Evolutionary conservation across 2,888 invertebrate genomes (phyloP), one percentile per base, ranked within the genome.

Genomic region (Drosophila emarginata): DNA sequence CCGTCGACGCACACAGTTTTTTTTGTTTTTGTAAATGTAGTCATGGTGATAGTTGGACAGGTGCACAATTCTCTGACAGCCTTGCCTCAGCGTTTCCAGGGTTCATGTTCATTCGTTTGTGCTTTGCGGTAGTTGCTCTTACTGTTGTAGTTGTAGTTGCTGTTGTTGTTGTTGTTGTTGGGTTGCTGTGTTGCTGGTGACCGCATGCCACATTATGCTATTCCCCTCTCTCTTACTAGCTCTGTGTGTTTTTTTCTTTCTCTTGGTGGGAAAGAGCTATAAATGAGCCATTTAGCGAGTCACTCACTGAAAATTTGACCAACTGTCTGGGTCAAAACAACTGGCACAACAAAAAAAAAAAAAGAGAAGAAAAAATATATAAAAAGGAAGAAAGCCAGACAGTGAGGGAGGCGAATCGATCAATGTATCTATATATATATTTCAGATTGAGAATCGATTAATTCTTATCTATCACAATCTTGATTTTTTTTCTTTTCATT

Each of bases 31-130:
- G 53, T 28, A 61, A 70, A 72, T 67, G 88, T 89, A 80, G 89
- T 79, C 89, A 90, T 89, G 89, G 87, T 76, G 80, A 90, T 88
- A 77, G 89, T 79, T 74, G 89, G 81, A 90, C 89, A 89, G 89
- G 89, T 89, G 89, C 89, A 89, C 78, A 87, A 88, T 72, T 86
- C 70, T 45, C 70, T 85, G 80, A 87, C 75, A 70, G 61, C 53
- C 67, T 67, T 52, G 71, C 69, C 80, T 21, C 86, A 64, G 76
- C 81, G 87, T 86, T 83, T 72, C 64, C 61, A 50, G 58, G 63
- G 61, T 73, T 80, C 71, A 68, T 82, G 74, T 68, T 81, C 86
- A 82, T 82, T 82, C 86, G 81, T 82, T 81, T 74, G 56, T 85
- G 85, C 85, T 87, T 81, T 85, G 64, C 71, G 51, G 61, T 74